Conservation (phyloP, 2,113 vertebrate genomes). For the Archilochus colubris region DNA sequence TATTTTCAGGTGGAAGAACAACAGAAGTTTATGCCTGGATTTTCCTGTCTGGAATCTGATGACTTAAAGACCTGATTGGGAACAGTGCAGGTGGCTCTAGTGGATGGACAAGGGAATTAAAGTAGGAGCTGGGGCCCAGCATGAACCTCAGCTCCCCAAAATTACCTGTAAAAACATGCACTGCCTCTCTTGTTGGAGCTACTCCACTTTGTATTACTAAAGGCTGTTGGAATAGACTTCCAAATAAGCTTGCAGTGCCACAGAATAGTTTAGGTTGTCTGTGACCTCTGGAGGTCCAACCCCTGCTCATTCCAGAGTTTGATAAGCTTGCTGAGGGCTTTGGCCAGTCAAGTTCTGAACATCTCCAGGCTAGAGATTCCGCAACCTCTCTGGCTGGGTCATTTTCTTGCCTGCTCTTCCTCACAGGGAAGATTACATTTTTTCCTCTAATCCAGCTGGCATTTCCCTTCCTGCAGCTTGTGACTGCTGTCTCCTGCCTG, state of each 20-base stretch:
- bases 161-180: background rate
- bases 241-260: background rate
- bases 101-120: background rate
- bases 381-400: background rate
- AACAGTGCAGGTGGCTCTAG: background rate
- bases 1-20: constrained; percentile 29
- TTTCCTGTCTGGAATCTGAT: background rate
- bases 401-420: background rate
- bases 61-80: background rate
- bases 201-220: background rate
- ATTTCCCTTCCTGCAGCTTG: background rate
- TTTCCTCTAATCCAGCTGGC: background rate
- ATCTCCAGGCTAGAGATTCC: background rate
- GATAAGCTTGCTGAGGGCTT: background rate
- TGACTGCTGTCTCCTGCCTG: background rate
- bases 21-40: background rate
- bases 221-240: background rate
- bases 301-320: background rate
- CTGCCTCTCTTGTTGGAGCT: background rate
- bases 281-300: background rate
- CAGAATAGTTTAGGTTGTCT: background rate
- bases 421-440: background rate
- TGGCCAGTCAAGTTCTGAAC: background rate
- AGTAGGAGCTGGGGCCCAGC: background rate
- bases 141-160: background rate